These are phyloP conservation scores for Cephonodes hylas DNA, from an alignment of 2,888 invertebrate species.

Conservation along the genomic window DNA sequence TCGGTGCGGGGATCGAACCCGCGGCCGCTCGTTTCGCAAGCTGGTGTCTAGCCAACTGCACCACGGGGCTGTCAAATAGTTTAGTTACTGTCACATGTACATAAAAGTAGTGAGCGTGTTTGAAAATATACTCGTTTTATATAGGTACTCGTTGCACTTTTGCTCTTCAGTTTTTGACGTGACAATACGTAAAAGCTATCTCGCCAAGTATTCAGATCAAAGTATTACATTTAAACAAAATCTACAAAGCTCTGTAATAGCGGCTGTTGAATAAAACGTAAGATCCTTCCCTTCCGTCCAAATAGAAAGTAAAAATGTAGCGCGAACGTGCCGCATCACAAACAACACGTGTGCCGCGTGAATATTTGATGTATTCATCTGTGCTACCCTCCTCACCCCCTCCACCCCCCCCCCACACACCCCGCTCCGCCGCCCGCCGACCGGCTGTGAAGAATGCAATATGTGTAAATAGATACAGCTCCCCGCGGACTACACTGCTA, in stretches of 20 bases:
- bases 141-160: too few relatives aligned
- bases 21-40: too few relatives aligned
- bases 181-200: neutral
- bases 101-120: too few relatives aligned
- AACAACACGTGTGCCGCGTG: slow-evolving; percentile 2
- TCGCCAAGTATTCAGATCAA: neutral
- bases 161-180: too few relatives aligned
- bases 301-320: slow-evolving; percentile 6
- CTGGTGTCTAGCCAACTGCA: too few relatives aligned
- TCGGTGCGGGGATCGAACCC: too few relatives aligned
- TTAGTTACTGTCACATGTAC: too few relatives aligned
- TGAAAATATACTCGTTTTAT: too few relatives aligned
- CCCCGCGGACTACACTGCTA: neutral
- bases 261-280: neutral
- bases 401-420: too few relatives aligned
- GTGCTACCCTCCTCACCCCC: neutral
- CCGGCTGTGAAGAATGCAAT: neutral
- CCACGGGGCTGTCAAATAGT: too few relatives aligned
- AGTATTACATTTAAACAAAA: neutral
- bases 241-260: neutral
- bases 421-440: neutral
- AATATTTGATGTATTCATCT: slow-evolving; percentile 9
- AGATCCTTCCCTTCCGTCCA: neutral
- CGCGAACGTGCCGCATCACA: slow-evolving; percentile 5
- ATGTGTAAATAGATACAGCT: slow-evolving; percentile 7